These are phyloP conservation scores for Phoeniculus purpureus DNA, from an alignment of 2,797 vertebrate species.

Conservation along the genomic window DNA sequence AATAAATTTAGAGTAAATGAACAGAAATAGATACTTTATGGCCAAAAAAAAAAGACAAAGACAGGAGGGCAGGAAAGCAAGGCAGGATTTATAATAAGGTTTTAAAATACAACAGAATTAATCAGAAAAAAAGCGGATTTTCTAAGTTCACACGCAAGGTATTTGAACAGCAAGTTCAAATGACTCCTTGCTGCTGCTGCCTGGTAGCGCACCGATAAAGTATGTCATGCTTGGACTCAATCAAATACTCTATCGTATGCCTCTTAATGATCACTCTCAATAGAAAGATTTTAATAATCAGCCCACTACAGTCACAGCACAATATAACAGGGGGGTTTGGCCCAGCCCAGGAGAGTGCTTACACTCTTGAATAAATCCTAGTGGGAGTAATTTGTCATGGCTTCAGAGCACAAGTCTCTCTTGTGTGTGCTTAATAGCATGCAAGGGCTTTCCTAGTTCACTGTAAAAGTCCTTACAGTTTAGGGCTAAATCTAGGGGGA, in stretches of 20 bases:
- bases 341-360: not conserved
- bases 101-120: not conserved
- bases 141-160: not conserved
- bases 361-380: not conserved
- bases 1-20: slow-evolving; percentile 60
- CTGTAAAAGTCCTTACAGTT: not conserved
- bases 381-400: slow-evolving; percentile 7
- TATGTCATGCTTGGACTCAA: not conserved
- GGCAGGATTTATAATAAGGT: not conserved
- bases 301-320: not conserved
- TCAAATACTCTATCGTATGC: slow-evolving; percentile 1
- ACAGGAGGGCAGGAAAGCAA: not conserved
- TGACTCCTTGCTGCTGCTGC: not conserved
- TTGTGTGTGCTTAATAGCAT: not conserved
- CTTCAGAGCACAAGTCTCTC: not conserved
- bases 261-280: not conserved
- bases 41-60: not conserved
- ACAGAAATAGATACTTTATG: slow-evolving; percentile 47
- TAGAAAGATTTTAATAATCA: slow-evolving; percentile 5
- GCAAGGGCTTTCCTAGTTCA: not conserved
- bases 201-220: not conserved
- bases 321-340: not conserved
- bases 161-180: too few relatives aligned
- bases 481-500: not conserved
- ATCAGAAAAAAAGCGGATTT: slow-evolving; percentile 4